A percentile compares a stretch with the other conserved stretches of the same genome.
phyloP scores from a whole-genome alignment of 1,140 invertebrate species.

The Arion vulgaris region DNA sequence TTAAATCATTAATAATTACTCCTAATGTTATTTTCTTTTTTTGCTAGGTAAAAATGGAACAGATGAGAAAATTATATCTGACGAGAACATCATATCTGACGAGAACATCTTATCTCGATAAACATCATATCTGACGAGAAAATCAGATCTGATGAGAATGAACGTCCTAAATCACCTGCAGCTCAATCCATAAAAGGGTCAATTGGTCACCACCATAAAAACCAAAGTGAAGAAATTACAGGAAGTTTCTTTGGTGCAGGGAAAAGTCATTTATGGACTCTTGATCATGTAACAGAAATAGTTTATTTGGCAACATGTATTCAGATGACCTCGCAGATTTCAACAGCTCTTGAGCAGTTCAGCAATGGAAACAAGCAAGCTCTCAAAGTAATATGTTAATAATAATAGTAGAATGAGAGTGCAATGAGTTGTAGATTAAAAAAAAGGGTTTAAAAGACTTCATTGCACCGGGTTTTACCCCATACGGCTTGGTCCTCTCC shows the following conservation, averaged over 20 bases:
- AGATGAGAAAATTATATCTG: no score
- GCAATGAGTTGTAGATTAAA: no score
- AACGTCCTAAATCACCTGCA: conserved; percentile 18
- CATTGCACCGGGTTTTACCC: no score
- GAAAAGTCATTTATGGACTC: conserved; percentile 61
- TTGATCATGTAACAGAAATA: conserved; percentile 68
- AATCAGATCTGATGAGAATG: conserved; percentile 45
- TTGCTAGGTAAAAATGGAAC: neutral
- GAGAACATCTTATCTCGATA: no score
- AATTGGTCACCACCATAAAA: neutral
- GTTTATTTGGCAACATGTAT: conserved; percentile 67
- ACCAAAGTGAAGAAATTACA: neutral
- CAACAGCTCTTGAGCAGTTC: conserved; percentile 54
- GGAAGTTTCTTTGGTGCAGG: conserved; percentile 32
- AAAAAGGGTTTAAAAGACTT: no score
- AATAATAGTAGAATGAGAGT: no score
- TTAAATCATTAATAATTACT: neutral
- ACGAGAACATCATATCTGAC: no score
- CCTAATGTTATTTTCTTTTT: neutral
- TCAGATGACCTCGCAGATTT: conserved; percentile 62
- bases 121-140: conserved; percentile 45
- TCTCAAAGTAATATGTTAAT: conserved; percentile 49
- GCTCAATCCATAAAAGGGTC: neutral
- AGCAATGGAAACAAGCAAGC: conserved; percentile 54
- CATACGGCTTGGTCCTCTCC: no score